Conservation (phyloP, 2,888 invertebrate genomes). For the Thyatira batis region DNA sequence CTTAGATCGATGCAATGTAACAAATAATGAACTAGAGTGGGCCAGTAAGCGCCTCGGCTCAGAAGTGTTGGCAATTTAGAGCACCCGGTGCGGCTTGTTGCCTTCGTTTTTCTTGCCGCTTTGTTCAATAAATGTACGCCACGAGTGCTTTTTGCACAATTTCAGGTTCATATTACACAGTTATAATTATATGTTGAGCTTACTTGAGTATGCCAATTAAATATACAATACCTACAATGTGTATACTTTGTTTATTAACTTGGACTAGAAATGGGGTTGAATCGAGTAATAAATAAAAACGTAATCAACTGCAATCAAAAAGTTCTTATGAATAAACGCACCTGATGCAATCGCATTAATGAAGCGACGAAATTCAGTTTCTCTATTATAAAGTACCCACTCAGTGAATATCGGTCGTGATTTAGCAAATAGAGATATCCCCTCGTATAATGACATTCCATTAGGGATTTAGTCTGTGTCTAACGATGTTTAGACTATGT, state of each 20-base stretch:
- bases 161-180: slow-evolving; percentile 56
- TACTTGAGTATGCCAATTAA: not conserved
- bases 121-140: slow-evolving; percentile 71
- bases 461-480: not conserved
- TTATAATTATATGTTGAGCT: slow-evolving; percentile 38
- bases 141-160: slow-evolving; percentile 58
- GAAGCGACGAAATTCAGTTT: not conserved
- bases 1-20: slow-evolving; percentile 60
- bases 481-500: not conserved
- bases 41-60: slow-evolving; percentile 60
- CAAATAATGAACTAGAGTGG: slow-evolving; percentile 72
- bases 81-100: slow-evolving; percentile 70
- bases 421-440: not conserved
- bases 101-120: slow-evolving; percentile 71
- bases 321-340: not conserved
- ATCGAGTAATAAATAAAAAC: too few relatives aligned
- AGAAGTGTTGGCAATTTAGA: slow-evolving; percentile 72
- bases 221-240: not conserved
- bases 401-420: not conserved
- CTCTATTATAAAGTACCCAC: not conserved
- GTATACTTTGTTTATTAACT: not conserved
- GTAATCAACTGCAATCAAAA: not conserved
- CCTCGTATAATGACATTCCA: not conserved
- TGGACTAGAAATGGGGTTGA: too few relatives aligned
- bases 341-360: not conserved